A percentile compares a stretch with the other conserved stretches of the same genome.
phyloP scores from a whole-genome alignment of 2,888 invertebrate species.

The Osmoderma eremita region DNA sequence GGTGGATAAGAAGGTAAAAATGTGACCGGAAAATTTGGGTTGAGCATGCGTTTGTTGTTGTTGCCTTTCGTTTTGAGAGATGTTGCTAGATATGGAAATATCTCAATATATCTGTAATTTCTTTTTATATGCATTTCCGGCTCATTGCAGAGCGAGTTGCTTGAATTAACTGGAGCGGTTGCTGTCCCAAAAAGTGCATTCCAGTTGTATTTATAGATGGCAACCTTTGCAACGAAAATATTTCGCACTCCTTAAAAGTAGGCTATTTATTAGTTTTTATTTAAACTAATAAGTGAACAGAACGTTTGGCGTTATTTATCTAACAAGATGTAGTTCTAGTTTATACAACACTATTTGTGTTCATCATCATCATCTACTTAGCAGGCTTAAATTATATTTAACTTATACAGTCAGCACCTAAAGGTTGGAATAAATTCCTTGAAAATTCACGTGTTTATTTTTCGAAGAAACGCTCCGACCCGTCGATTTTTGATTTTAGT shows the following conservation, averaged over 20 bases:
- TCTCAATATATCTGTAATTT: neutral
- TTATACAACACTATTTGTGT: too few species aligned
- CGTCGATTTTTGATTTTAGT: too few species aligned
- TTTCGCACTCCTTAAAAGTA: constrained; percentile 23
- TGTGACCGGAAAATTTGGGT: constrained; percentile 1
- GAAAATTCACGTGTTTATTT: too few species aligned
- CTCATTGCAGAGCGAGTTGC: neutral
- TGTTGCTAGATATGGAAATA: neutral
- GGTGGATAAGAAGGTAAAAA: constrained; percentile 63
- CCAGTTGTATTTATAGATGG: constrained; percentile 30
- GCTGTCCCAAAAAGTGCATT: constrained; percentile 5
- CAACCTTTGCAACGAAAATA: constrained; percentile 16
- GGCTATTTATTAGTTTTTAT: constrained; percentile 22
- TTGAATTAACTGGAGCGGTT: constrained; percentile 6
- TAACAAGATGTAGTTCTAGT: too few species aligned
- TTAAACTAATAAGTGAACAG: neutral
- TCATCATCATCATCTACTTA: too few species aligned
- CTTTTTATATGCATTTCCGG: too few species aligned
- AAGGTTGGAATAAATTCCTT: too few species aligned
- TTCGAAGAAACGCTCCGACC: too few species aligned
- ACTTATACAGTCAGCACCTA: too few species aligned
- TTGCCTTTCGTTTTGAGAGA: neutral
- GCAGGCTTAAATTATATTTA: too few species aligned
- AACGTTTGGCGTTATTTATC: too few species aligned
- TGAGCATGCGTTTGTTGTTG: constrained; percentile 18